These are phyloP conservation scores for Sceloporus undulatus DNA, from an alignment of 2,113 vertebrate species.

Conservation along the genomic window DNA sequence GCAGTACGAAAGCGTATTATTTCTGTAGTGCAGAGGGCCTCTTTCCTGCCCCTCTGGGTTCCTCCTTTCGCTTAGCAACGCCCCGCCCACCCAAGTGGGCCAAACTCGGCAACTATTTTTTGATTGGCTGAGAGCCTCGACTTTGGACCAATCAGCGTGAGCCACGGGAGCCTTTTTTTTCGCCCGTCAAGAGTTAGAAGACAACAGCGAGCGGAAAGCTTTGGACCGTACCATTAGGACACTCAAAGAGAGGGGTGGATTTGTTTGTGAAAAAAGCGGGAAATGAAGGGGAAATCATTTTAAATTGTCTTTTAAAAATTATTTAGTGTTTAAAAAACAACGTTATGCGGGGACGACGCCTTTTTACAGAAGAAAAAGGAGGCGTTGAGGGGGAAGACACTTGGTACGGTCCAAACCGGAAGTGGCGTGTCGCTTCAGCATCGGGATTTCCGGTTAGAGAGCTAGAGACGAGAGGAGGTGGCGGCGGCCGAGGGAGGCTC, in stretches of 20 bases:
- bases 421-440: conserved; percentile 54
- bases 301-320: background rate
- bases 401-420: conserved; percentile 38
- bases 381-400: background rate
- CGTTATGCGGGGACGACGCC: background rate
- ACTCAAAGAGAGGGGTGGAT: fast-evolving
- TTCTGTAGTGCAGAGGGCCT: too few relatives aligned
- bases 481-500: background rate
- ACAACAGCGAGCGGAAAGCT: fast-evolving
- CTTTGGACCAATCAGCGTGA: conserved; percentile 46
- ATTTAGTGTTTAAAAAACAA: background rate
- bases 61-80: conserved; percentile 50
- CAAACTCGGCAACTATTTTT: background rate
- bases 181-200: background rate
- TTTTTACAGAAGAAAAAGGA: background rate
- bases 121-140: conserved; percentile 19
- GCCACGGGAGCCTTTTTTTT: conserved; percentile 57
- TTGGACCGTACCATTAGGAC: conserved; percentile 11
- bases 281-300: too few relatives aligned
- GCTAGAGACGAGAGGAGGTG: background rate
- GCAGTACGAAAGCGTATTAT: too few relatives aligned
- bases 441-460: conserved; percentile 48
- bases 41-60: too few relatives aligned
- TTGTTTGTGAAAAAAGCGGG: background rate
- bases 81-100: background rate